phyloP scores from a whole-genome alignment of 2,113 vertebrate species.

The Oncorhynchus clarkii region DNA sequence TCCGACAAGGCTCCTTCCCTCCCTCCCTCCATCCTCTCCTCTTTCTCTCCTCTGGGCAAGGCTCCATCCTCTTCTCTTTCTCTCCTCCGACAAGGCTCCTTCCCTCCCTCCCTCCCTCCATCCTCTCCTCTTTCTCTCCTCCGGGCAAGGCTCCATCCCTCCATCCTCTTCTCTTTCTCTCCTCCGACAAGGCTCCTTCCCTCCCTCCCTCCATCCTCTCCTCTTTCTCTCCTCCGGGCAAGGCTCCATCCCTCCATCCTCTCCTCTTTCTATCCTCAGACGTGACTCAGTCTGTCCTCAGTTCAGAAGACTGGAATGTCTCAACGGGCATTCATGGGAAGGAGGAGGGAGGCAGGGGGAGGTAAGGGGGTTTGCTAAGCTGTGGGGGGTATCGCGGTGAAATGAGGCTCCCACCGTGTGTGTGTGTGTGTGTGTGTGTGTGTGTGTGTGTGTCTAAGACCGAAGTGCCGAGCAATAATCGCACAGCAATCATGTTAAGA shows the following conservation, averaged over 20 bases:
- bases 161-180: background rate
- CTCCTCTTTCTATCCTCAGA: conserved; percentile 8
- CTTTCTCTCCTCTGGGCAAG: background rate
- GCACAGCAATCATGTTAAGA: conserved; percentile 60
- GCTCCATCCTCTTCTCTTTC: background rate
- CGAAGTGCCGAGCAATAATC: conserved; percentile 50
- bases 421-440: conserved; percentile 19
- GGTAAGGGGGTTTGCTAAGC: conserved; percentile 23
- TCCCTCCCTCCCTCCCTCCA: background rate
- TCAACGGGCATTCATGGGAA: conserved; percentile 12
- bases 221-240: too few relatives aligned
- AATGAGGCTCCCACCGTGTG: conserved; percentile 16
- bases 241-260: background rate
- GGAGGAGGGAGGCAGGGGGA: background rate
- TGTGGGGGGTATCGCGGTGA: conserved; percentile 5
- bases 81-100: background rate
- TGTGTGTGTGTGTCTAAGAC: conserved; percentile 1
- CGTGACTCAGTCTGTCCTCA: conserved; percentile 42
- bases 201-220: conserved; percentile 14
- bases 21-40: background rate
- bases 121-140: background rate
- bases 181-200: background rate
- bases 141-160: background rate
- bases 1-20: background rate
- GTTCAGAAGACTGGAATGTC: conserved; percentile 35